Percentiles rank a stretch among this genome's conserved stretches.
phyloP scores from a whole-genome alignment of 1,140 invertebrate genomes.

The Anastrepha ludens region DNA sequence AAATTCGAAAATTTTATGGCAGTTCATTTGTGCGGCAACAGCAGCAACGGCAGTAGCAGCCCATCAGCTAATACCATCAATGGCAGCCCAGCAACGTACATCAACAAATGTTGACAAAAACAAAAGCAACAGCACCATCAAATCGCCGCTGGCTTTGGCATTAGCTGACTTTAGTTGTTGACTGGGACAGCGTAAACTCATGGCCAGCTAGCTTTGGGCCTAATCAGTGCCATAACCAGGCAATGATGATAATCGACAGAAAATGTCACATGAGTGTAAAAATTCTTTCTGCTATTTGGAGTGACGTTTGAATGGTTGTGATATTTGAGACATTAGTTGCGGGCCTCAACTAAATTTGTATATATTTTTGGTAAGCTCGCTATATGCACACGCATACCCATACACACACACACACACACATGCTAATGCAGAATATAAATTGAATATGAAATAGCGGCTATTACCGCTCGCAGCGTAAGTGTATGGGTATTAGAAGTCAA shows the following conservation, averaged over 20 bases:
- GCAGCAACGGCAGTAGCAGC: not conserved
- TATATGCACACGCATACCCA: not conserved
- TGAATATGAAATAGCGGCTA: slow-evolving; percentile 38
- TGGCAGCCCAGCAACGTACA: not conserved
- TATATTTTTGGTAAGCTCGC: slow-evolving; percentile 42
- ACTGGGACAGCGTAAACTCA: not conserved
- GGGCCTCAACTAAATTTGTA: slow-evolving; percentile 41
- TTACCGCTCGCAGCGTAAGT: not conserved
- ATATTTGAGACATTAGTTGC: slow-evolving; percentile 51
- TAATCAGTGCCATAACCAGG: slow-evolving; percentile 48
- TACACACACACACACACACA: not conserved
- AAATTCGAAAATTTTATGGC: slow-evolving; percentile 36
- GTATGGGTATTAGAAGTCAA: not conserved
- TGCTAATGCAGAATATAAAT: slow-evolving; percentile 6
- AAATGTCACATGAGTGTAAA: slow-evolving; percentile 53
- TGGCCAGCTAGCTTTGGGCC: not conserved
- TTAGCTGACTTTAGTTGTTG: not conserved
- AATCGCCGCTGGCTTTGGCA: not conserved
- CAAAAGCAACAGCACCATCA: not conserved
- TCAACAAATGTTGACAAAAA: not conserved
- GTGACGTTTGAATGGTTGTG: slow-evolving; percentile 50
- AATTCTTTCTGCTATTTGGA: slow-evolving; percentile 51
- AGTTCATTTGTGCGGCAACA: slow-evolving; percentile 32
- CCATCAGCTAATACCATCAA: slow-evolving; percentile 45
- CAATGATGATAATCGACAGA: slow-evolving; percentile 54